These are phyloP conservation scores for Smutsia gigantea DNA, from an alignment of 2,797 vertebrate genomes.

Conservation along the genomic window DNA sequence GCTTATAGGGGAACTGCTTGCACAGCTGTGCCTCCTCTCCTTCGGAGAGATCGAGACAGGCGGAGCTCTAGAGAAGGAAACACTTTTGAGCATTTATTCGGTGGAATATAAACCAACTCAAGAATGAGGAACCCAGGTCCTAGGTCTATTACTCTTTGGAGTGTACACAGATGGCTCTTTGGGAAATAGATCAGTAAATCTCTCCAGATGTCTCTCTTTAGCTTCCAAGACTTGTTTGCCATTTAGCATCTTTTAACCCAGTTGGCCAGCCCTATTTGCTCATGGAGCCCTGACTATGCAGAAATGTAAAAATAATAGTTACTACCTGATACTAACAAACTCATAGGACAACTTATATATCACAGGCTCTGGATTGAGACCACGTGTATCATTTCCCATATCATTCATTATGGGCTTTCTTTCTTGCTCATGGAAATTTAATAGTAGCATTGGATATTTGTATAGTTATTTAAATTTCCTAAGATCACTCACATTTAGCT, in stretches of 20 bases:
- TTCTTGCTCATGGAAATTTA: not conserved
- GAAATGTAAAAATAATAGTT: not conserved
- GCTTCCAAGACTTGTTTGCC: not conserved
- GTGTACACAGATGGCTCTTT: not conserved
- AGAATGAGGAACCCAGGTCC: not conserved
- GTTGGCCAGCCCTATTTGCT: not conserved
- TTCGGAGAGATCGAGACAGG: not conserved
- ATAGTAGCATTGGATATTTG: not conserved
- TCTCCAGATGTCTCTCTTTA: conserved; percentile 4
- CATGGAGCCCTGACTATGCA: not conserved
- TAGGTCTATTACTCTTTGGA: not conserved
- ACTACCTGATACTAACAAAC: not conserved
- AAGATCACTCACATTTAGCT: not conserved
- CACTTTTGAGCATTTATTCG: not conserved
- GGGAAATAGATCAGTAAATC: not conserved
- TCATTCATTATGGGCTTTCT: not conserved
- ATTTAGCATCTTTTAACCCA: not conserved
- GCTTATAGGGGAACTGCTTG: not conserved
- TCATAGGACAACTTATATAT: not conserved
- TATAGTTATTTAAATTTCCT: not conserved
- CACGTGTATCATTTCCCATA: not conserved
- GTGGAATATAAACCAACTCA: not conserved
- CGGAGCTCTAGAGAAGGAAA: not conserved
- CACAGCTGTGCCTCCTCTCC: not conserved
- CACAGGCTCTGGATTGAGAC: not conserved